Evolutionary conservation across 2,797 vertebrate genomes (phyloP).

Genomic region (Cygnus olor): DNA sequence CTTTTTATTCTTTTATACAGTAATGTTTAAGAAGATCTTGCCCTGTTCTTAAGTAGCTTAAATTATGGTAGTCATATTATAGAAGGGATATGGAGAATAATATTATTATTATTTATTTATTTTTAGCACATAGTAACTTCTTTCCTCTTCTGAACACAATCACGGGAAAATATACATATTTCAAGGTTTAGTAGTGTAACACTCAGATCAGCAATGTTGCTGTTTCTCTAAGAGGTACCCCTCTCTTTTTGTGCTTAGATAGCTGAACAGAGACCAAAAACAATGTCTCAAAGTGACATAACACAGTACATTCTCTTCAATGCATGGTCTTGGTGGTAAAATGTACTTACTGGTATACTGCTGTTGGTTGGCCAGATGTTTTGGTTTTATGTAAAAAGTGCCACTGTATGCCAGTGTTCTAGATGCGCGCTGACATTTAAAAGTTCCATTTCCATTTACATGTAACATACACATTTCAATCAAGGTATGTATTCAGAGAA

Average conservation of each 20-base stretch:
- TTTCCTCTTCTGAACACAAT: not conserved
- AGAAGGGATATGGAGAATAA: not conserved
- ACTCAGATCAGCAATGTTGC: not conserved
- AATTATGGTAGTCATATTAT: not conserved
- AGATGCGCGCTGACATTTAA: not conserved
- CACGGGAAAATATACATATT: not conserved
- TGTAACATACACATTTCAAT: not conserved
- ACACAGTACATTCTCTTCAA: not conserved
- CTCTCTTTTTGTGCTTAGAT: not conserved
- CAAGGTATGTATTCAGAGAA: not conserved
- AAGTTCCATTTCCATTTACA: not conserved
- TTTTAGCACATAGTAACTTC: not conserved
- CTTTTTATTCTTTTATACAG: not conserved
- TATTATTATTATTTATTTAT: not conserved
- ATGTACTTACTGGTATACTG: not conserved
- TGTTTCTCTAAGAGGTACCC: not conserved
- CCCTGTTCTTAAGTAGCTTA: not conserved
- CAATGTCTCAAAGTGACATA: not conserved
- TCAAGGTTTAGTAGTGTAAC: not conserved
- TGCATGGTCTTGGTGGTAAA: not conserved
- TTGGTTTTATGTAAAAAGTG: slow-evolving; percentile 24
- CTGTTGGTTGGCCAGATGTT: slow-evolving; percentile 13
- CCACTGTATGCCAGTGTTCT: not conserved
- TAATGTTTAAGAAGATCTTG: not conserved
- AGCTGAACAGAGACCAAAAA: slow-evolving; percentile 13